These are phyloP conservation scores for Trachemys scripta DNA, from an alignment of 2,113 vertebrate genomes.

Conservation along the genomic window DNA sequence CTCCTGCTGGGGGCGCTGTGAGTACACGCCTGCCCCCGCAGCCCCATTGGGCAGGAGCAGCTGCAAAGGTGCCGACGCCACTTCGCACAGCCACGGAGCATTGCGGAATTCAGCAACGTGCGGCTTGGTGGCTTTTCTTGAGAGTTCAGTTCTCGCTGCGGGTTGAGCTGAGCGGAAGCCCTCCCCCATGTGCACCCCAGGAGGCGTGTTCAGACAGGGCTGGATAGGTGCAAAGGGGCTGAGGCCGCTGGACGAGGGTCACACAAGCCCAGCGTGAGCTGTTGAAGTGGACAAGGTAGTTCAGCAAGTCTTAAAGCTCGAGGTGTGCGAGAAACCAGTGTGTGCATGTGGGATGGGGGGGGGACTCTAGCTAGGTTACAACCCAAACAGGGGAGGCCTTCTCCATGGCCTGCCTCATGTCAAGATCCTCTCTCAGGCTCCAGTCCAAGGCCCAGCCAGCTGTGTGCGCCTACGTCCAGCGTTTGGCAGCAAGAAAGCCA, in stretches of 20 bases:
- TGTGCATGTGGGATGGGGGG: not conserved
- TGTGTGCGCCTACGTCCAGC: not conserved
- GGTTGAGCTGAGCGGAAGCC: not conserved
- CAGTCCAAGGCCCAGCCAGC: not conserved
- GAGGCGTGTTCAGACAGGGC: not conserved
- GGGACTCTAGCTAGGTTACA: not conserved
- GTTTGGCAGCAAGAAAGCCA: too few relatives aligned
- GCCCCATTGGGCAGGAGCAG: too few relatives aligned
- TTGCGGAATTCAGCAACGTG: not conserved
- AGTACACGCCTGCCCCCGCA: too few relatives aligned
- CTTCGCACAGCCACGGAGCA: too few relatives aligned
- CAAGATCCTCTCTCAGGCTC: not conserved
- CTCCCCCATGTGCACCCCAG: rapidly evolving
- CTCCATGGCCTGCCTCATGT: not conserved
- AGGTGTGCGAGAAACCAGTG: not conserved
- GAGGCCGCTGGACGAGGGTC: not conserved
- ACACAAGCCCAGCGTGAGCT: not conserved
- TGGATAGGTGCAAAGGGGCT: not conserved
- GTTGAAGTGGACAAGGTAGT: too few relatives aligned
- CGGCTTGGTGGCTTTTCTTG: not conserved
- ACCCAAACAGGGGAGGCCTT: not conserved
- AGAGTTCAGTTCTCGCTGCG: not conserved
- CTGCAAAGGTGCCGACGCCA: too few relatives aligned
- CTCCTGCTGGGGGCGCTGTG: too few relatives aligned
- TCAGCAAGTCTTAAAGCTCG: too few relatives aligned